These are phyloP conservation scores for Phengaris alcon DNA, from an alignment of 2,888 invertebrate genomes.

Conservation along the genomic window DNA sequence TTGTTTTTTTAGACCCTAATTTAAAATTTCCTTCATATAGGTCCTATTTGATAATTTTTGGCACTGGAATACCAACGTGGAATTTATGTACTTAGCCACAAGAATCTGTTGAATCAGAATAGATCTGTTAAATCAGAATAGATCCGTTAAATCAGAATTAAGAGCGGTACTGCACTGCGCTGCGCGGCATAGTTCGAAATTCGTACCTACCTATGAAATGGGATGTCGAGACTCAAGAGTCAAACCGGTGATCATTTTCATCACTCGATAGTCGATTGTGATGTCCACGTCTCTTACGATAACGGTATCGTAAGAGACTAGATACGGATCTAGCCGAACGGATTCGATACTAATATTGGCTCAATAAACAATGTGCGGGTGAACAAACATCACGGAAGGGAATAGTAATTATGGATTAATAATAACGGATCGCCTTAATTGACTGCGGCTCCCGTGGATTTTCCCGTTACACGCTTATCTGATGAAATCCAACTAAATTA, in stretches of 20 bases:
- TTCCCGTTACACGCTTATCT: constrained; percentile 38
- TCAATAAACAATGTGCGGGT: constrained; percentile 53
- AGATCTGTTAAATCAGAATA: no score
- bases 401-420: constrained; percentile 64
- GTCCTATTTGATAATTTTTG: no score
- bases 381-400: constrained; percentile 53
- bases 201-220: background rate
- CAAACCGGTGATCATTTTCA: background rate
- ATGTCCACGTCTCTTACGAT: constrained; percentile 25
- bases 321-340: constrained; percentile 38
- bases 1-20: no score
- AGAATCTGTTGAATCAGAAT: no score
- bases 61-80: no score
- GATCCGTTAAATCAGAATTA: no score
- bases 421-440: constrained; percentile 59
- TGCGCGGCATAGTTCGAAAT: no score
- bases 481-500: constrained; percentile 40
- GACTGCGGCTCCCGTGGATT: constrained; percentile 41
- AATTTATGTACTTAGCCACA: no score
- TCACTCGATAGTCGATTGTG: background rate
- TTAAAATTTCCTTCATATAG: no score
- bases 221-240: background rate
- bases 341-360: constrained; percentile 55
- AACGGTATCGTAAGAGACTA: no score
- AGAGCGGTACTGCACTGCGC: no score